These are phyloP conservation scores for Trilocha varians DNA, from an alignment of 2,888 invertebrate genomes.

Conservation along the genomic window DNA sequence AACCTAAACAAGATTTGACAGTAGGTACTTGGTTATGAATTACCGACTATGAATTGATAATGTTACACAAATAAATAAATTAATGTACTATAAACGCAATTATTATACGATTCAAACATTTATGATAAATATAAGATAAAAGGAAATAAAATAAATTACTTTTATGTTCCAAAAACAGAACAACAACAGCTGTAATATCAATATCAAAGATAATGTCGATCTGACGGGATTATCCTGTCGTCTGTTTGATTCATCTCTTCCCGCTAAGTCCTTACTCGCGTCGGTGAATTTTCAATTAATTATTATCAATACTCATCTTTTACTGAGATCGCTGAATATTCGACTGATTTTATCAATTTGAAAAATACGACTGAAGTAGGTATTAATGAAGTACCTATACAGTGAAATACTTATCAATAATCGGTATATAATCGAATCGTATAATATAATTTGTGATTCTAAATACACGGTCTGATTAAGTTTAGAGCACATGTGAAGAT, in stretches of 20 bases:
- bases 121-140: neutral
- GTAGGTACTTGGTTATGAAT: no score
- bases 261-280: constrained; percentile 25
- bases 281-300: constrained; percentile 41
- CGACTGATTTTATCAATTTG: constrained; percentile 6
- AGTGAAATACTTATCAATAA: no score
- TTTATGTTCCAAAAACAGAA: neutral
- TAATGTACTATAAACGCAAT: no score
- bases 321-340: constrained; percentile 20
- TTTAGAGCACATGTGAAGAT: no score
- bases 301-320: constrained; percentile 32
- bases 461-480: no score
- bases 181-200: neutral
- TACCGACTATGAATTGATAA: no score
- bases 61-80: no score
- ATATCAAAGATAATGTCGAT: constrained; percentile 31
- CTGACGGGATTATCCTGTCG: constrained; percentile 28
- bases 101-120: neutral
- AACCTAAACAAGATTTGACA: no score
- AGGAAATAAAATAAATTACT: neutral
- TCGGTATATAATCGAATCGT: no score
- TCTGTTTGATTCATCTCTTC: constrained; percentile 22
- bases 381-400: no score
- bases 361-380: no score
- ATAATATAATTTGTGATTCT: no score